These are phyloP conservation scores for Recurvirostra avosetta DNA, from an alignment of 2,113 vertebrate species.

Conservation along the genomic window DNA sequence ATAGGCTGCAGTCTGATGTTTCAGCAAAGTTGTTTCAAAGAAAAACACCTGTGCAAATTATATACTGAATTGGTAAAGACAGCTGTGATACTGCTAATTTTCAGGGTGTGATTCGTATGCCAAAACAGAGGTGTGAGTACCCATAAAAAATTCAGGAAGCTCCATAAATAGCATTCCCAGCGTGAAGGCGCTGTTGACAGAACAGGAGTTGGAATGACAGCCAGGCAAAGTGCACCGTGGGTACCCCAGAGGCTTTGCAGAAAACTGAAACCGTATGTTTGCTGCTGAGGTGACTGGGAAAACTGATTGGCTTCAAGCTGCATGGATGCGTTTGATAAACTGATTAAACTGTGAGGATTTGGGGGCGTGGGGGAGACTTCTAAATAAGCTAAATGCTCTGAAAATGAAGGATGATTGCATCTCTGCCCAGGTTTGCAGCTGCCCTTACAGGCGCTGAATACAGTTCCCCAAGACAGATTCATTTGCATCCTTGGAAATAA, in stretches of 20 bases:
- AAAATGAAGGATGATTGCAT: background rate
- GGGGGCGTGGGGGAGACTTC: background rate
- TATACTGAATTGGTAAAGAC: background rate
- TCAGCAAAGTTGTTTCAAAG: background rate
- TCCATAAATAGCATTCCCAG: slow-evolving; percentile 15
- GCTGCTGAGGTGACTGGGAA: background rate
- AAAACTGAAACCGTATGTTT: background rate
- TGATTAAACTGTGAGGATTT: background rate
- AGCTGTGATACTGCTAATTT: slow-evolving; percentile 32
- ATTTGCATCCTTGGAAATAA: background rate
- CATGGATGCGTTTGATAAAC: background rate
- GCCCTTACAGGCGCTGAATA: background rate
- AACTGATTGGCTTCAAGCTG: background rate
- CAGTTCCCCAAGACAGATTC: background rate
- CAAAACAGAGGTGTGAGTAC: slow-evolving; percentile 3
- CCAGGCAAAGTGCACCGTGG: background rate
- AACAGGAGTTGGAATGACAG: background rate
- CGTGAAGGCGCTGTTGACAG: background rate
- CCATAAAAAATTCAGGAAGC: slow-evolving; percentile 6
- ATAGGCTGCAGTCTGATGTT: background rate
- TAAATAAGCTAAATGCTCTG: background rate
- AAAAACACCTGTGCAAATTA: background rate
- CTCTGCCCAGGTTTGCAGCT: background rate
- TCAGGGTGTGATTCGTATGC: slow-evolving; percentile 1
- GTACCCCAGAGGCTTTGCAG: background rate